Conservation (phyloP, 2,888 invertebrate species). For the Lithophane semibrunnea region DNA sequence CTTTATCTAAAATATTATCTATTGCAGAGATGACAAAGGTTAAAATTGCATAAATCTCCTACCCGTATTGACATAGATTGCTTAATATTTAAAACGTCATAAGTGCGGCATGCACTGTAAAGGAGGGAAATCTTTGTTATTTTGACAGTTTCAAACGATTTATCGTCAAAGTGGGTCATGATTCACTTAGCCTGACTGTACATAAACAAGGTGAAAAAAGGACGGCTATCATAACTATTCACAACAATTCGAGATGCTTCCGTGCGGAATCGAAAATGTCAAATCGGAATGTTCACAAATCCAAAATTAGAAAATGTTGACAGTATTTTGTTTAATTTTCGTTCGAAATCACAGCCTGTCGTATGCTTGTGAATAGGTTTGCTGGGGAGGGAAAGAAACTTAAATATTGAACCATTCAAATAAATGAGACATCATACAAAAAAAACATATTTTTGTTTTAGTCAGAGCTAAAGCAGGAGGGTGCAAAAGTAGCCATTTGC, state of each 20-base stretch:
- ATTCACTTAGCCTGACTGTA: too few species aligned
- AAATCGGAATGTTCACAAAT: background rate
- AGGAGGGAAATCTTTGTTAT: too few species aligned
- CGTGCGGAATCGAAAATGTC: background rate
- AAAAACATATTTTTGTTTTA: conserved; percentile 1
- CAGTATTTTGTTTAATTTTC: too few species aligned
- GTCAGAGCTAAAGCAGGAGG: conserved; percentile 18
- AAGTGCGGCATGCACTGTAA: too few species aligned
- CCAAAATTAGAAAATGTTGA: background rate
- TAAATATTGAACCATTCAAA: background rate
- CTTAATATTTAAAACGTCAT: too few species aligned
- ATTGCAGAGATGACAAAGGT: too few species aligned
- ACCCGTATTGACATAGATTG: too few species aligned
- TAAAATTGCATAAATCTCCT: too few species aligned
- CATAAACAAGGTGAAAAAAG: too few species aligned
- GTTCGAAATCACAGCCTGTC: background rate
- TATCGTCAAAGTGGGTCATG: too few species aligned
- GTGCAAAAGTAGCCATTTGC: conserved; percentile 15
- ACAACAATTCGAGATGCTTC: background rate
- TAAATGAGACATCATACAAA: background rate
- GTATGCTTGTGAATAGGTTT: background rate
- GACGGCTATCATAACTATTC: background rate
- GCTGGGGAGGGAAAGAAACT: background rate
- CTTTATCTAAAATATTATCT: too few species aligned
- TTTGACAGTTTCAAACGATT: too few species aligned